Conservation (phyloP, 1,140 invertebrate species). For the Drosophila obscura region DNA sequence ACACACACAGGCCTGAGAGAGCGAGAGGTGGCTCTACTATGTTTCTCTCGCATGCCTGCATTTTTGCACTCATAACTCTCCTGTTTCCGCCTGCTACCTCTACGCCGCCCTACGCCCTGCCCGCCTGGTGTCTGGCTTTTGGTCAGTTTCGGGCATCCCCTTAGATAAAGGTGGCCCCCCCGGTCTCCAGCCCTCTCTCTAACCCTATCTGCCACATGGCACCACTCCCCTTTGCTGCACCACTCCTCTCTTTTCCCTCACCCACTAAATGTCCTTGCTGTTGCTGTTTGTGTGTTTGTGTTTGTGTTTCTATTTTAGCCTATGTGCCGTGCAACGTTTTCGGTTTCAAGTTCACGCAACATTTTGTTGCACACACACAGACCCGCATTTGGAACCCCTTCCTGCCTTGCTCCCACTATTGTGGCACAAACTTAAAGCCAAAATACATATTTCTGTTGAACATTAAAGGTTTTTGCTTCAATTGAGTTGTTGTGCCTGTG, state of each 20-base stretch:
- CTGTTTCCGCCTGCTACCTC: conserved; percentile 3
- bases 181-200: no score
- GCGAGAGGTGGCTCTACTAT: neutral
- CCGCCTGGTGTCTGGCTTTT: conserved; percentile 47
- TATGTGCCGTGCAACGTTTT: conserved; percentile 16
- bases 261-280: conserved; percentile 17
- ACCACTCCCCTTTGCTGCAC: neutral
- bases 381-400: neutral
- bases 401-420: no score
- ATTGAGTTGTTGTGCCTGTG: conserved; percentile 54
- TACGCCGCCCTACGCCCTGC: no score
- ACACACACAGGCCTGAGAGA: neutral
- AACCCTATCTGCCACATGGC: neutral
- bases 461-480: conserved; percentile 56
- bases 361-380: conserved; percentile 6
- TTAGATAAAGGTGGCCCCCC: conserved; percentile 59
- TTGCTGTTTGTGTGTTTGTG: conserved; percentile 18
- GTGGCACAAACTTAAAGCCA: conserved; percentile 10
- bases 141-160: conserved; percentile 65
- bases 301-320: conserved; percentile 2
- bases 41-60: conserved; percentile 35
- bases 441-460: conserved; percentile 28
- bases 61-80: conserved; percentile 74
- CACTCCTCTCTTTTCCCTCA: neutral
- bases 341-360: conserved; percentile 56